phyloP scores from a whole-genome alignment of 2,113 vertebrate genomes.

The Odocoileus virginianus region DNA sequence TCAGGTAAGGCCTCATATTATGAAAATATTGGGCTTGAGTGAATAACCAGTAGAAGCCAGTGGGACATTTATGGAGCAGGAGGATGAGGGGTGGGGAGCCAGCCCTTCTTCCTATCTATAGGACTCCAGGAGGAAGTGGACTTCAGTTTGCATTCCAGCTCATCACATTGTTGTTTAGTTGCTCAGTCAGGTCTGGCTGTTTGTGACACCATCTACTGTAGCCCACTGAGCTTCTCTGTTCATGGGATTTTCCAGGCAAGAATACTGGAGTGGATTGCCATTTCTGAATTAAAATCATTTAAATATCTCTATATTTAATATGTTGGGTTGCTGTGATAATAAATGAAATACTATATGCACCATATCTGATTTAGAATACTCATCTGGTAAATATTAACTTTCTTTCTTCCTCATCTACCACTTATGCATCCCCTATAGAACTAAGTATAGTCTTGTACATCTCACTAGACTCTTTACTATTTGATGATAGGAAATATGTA shows the following conservation, averaged over 20 bases:
- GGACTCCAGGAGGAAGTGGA: not conserved
- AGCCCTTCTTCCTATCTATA: not conserved
- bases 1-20: not conserved
- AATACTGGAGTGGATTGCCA: not conserved
- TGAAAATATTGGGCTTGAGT: not conserved
- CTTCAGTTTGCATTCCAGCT: not conserved
- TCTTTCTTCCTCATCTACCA: not conserved
- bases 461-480: not conserved
- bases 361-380: not conserved
- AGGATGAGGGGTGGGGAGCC: not conserved
- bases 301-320: not conserved
- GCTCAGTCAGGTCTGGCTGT: not conserved
- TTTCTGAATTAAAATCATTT: not conserved
- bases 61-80: not conserved
- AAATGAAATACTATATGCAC: not conserved
- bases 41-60: not conserved
- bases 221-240: not conserved
- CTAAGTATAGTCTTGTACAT: not conserved
- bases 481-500: not conserved
- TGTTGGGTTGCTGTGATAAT: not conserved
- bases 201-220: not conserved
- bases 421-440: not conserved
- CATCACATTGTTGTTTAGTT: not conserved
- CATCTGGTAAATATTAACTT: not conserved
- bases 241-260: not conserved